A percentile compares a stretch with the other conserved stretches of the same genome.
These are phyloP conservation scores for Palythoa caribaeorum DNA, from an alignment of 92 coral and sea anemone species.

Conservation along the genomic window DNA sequence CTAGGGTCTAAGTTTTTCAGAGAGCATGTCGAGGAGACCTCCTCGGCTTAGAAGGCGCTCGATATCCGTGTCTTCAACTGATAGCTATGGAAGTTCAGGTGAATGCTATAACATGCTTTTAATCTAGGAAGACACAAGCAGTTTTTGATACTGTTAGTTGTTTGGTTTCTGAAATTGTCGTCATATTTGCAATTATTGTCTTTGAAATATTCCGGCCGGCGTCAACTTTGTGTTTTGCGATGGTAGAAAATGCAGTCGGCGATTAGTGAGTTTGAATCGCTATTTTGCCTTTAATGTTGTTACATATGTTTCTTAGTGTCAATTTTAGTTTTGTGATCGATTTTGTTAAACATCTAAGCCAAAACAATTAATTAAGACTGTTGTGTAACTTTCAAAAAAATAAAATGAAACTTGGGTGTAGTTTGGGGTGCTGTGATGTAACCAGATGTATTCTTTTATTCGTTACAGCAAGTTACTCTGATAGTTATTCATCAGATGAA, in stretches of 20 bases:
- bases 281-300: slow-evolving; percentile 11
- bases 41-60: slow-evolving; percentile 99
- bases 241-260: slow-evolving; percentile 37
- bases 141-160: not conserved
- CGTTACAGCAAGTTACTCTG: slow-evolving; percentile 94
- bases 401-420: slow-evolving; percentile 34
- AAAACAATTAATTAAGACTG: not conserved
- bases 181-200: slow-evolving; percentile 1
- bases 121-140: not conserved
- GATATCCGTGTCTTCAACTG: slow-evolving; percentile 99
- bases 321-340: not conserved
- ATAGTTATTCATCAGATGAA: slow-evolving; percentile 97
- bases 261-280: not conserved
- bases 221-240: slow-evolving; percentile 25
- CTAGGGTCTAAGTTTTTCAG: slow-evolving; percentile 97
- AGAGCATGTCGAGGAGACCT: slow-evolving; percentile 99
- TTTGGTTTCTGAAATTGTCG: slow-evolving; percentile 33
- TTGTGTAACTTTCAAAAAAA: not conserved
- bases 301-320: slow-evolving; percentile 19
- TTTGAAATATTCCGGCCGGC: slow-evolving; percentile 34
- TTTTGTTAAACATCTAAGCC: slow-evolving; percentile 2
- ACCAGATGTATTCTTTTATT: slow-evolving; percentile 35
- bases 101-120: slow-evolving; percentile 52
- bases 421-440: slow-evolving; percentile 33
- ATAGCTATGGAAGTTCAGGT: slow-evolving; percentile 99